These are phyloP conservation scores for Glandiceps talaboti DNA, from an alignment of 53 echinoderm and acorn worm genomes.

Conservation along the genomic window DNA sequence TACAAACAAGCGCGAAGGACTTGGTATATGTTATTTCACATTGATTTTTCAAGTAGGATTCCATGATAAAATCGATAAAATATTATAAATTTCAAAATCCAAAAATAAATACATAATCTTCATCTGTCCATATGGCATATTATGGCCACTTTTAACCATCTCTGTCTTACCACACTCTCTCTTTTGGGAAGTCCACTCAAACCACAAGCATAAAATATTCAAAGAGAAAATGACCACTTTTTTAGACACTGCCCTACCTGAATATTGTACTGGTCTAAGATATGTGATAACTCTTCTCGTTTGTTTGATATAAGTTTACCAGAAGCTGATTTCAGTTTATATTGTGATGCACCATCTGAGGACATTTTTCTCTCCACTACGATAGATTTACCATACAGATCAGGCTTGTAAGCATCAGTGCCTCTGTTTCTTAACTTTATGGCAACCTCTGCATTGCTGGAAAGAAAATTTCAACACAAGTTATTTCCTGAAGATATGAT, in stretches of 20 bases:
- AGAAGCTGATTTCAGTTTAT: slow-evolving; percentile 44
- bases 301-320: slow-evolving; percentile 45
- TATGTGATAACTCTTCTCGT: slow-evolving; percentile 59
- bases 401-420: slow-evolving; percentile 48
- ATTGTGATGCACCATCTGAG: slow-evolving; percentile 50
- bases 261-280: slow-evolving; percentile 89
- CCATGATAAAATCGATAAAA: no score
- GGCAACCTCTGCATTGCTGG: slow-evolving; percentile 52
- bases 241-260: slow-evolving; percentile 54
- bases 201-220: no score
- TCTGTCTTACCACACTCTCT: no score
- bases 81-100: no score
- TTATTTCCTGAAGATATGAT: not conserved
- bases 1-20: no score
- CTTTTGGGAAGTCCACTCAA: no score
- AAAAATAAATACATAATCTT: no score
- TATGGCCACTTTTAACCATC: no score
- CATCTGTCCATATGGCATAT: no score
- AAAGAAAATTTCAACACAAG: not conserved
- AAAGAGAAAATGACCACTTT: no score
- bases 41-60: no score
- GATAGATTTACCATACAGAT: slow-evolving; percentile 54
- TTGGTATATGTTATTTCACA: no score
- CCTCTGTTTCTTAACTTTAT: slow-evolving; percentile 77
- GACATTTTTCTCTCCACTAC: slow-evolving; percentile 47